Percentiles rank a stretch among this genome's conserved stretches.
Evolutionary conservation across 92 coral and sea anemone species (phyloP).

Genomic region (Paramuricea clavata): DNA sequence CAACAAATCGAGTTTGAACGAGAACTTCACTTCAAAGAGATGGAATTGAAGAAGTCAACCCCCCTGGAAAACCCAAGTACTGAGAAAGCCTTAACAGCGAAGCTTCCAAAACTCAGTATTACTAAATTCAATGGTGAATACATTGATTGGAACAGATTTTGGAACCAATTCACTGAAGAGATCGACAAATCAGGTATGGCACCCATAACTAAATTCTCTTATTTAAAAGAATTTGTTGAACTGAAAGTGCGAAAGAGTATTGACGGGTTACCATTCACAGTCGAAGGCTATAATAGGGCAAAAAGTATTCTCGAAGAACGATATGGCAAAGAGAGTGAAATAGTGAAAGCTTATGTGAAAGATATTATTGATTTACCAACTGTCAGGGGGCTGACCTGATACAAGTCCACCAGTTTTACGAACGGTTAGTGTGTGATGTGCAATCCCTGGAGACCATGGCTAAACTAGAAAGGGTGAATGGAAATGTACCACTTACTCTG

Average conservation of each 20-base stretch:
- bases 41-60: constrained; percentile 40
- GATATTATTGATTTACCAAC: neutral
- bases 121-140: constrained; percentile 57
- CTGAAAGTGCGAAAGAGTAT: constrained; percentile 41
- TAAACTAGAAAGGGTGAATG: constrained; percentile 16
- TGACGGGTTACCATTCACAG: constrained; percentile 71
- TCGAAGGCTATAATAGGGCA: constrained; percentile 39
- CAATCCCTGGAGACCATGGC: constrained; percentile 44
- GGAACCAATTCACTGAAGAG: constrained; percentile 56
- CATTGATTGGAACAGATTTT: constrained; percentile 57
- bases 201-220: constrained; percentile 55
- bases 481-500: constrained; percentile 29
- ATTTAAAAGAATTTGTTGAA: constrained; percentile 60
- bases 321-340: neutral
- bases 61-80: too few species aligned
- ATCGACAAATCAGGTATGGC: constrained; percentile 59
- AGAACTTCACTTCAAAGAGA: constrained; percentile 50
- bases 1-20: constrained; percentile 54
- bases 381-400: neutral
- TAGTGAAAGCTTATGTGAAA: constrained; percentile 4
- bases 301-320: neutral
- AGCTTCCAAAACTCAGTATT: constrained; percentile 54
- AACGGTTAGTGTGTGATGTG: neutral
- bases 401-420: constrained; percentile 12
- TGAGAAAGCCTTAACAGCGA: constrained; percentile 24